Evolutionary conservation across 1,140 invertebrate species (phyloP).

Genomic region (Metaphire vulgaris): DNA sequence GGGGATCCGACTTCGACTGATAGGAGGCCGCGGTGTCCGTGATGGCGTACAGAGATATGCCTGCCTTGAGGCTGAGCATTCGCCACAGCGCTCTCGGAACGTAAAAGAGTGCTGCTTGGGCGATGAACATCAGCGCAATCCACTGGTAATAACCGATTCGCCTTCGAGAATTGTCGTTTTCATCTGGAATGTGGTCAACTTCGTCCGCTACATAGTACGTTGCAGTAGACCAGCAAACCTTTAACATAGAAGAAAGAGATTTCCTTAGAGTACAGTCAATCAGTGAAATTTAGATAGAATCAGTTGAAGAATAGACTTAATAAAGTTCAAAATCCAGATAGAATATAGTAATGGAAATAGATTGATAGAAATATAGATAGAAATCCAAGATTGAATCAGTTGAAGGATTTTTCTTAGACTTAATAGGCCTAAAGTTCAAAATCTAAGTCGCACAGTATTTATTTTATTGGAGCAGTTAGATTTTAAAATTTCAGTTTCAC

Average conservation of each 20-base stretch:
- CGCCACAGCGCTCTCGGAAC: constrained; percentile 63
- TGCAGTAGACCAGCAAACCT: constrained; percentile 53
- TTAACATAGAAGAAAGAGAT: neutral
- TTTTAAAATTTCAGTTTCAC: too few relatives aligned
- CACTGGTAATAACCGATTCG: constrained; percentile 85
- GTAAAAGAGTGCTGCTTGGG: constrained; percentile 90
- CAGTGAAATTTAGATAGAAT: too few relatives aligned
- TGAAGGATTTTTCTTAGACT: too few relatives aligned
- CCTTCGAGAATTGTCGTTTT: constrained; percentile 33
- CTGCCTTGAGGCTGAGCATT: constrained; percentile 52
- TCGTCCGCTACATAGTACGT: constrained; percentile 55
- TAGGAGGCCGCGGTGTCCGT: constrained; percentile 16
- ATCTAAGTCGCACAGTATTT: too few relatives aligned
- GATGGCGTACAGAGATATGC: constrained; percentile 25
- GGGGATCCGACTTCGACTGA: constrained; percentile 12
- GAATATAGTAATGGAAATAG: too few relatives aligned
- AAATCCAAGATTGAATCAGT: too few relatives aligned
- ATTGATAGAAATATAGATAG: too few relatives aligned
- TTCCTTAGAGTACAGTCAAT: too few relatives aligned
- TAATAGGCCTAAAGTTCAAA: too few relatives aligned
- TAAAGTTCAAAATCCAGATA: too few relatives aligned
- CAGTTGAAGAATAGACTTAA: too few relatives aligned
- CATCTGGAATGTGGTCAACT: constrained; percentile 48
- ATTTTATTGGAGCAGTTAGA: too few relatives aligned
- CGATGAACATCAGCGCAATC: constrained; percentile 76